phyloP scores from a whole-genome alignment of 2,113 vertebrate genomes.

The Ibidorhyncha struthersii region DNA sequence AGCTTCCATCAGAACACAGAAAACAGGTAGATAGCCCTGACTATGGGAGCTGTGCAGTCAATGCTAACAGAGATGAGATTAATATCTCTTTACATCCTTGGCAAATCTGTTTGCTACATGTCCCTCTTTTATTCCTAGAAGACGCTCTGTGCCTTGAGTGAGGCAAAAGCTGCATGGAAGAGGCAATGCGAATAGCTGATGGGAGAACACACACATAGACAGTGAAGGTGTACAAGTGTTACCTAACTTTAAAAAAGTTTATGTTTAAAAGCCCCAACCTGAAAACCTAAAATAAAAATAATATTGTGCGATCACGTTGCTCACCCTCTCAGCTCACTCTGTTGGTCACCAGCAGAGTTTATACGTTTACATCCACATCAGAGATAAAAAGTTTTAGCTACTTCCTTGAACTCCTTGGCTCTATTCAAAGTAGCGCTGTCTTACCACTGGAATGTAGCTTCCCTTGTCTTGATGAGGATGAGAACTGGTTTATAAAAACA shows the following conservation, averaged over 20 bases:
- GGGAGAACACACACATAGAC: background rate
- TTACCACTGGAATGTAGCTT: background rate
- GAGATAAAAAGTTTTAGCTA: background rate
- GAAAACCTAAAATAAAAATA: background rate
- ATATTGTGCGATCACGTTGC: background rate
- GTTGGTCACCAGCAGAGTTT: background rate
- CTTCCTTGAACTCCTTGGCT: background rate
- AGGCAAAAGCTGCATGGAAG: background rate
- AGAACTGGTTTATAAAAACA: background rate
- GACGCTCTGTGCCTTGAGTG: background rate
- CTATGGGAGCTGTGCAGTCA: background rate
- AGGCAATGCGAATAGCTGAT: fast-evolving
- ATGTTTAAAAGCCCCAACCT: background rate
- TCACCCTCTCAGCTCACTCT: background rate
- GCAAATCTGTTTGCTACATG: background rate
- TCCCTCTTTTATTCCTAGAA: background rate
- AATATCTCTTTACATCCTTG: background rate
- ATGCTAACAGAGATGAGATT: background rate
- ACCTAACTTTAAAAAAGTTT: background rate
- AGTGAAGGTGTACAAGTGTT: background rate
- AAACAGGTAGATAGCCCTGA: background rate
- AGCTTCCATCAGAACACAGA: background rate
- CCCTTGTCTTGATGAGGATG: background rate
- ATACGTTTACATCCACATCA: background rate
- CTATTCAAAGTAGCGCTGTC: background rate